These are phyloP conservation scores for Linyphia triangularis DNA, from an alignment of 2,888 invertebrate species.

Conservation along the genomic window DNA sequence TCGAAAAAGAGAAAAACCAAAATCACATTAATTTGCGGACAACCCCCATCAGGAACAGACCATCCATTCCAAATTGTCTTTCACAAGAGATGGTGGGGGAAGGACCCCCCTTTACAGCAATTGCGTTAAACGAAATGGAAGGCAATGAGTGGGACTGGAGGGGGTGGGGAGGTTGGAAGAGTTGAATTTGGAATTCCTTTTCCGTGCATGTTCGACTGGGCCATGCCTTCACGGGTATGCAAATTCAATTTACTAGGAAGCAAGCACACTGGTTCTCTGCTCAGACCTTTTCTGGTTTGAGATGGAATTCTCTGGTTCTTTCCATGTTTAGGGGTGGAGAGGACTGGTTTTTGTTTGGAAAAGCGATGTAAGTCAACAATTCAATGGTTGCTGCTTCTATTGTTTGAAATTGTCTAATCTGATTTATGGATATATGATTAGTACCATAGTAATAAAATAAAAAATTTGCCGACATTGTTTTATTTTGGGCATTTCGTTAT, in stretches of 20 bases:
- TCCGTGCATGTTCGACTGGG: conserved; percentile 56
- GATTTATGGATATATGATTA: too few species aligned
- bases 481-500: too few species aligned
- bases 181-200: conserved; percentile 73
- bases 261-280: conserved; percentile 64
- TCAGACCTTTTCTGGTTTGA: conserved; percentile 12
- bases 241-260: conserved; percentile 72
- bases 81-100: background rate
- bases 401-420: too few species aligned
- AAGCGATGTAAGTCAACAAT: conserved; percentile 27
- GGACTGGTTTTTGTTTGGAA: conserved; percentile 2
- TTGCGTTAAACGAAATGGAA: conserved; percentile 74
- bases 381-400: too few species aligned
- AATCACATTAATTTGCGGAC: conserved; percentile 72
- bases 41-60: conserved; percentile 52
- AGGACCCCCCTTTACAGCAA: conserved; percentile 37
- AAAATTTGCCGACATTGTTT: too few species aligned
- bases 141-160: conserved; percentile 20
- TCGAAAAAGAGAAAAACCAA: conserved; percentile 33
- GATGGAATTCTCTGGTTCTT: conserved; percentile 43
- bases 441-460: too few species aligned
- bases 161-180: background rate
- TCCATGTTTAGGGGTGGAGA: background rate
- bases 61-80: conserved; percentile 69
- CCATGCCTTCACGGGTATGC: conserved; percentile 63